Evolutionary conservation across 2,797 vertebrate genomes (phyloP).

Genomic region (Megaceryle alcyon): DNA sequence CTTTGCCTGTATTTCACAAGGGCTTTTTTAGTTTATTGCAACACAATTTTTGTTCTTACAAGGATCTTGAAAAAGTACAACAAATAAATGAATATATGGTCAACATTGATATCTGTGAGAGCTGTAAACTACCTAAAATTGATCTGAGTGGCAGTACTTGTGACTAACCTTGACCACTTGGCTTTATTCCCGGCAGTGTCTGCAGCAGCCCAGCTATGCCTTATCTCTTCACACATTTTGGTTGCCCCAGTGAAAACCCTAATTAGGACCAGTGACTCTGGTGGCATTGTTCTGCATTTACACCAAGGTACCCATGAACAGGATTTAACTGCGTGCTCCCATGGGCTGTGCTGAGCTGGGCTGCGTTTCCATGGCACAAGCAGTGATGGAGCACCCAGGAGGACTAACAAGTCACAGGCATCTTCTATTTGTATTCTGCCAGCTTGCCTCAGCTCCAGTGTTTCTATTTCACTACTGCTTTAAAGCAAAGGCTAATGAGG

Average conservation of each 20-base stretch:
- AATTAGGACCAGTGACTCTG: neutral
- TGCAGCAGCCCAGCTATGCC: neutral
- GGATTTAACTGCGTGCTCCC: neutral
- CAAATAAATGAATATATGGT: neutral
- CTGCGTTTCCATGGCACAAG: slow-evolving; percentile 10
- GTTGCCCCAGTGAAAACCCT: slow-evolving; percentile 28
- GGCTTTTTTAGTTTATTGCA: slow-evolving; percentile 1
- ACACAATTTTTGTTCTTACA: neutral
- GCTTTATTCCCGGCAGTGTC: neutral
- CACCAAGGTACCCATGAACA: neutral
- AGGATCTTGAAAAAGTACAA: neutral
- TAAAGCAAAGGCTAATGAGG: neutral
- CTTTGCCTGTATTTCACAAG: neutral
- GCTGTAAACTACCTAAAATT: neutral
- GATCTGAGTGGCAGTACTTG: neutral
- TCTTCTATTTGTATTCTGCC: neutral
- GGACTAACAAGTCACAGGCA: neutral
- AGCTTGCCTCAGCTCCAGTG: neutral
- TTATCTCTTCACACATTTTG: neutral
- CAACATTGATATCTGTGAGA: neutral
- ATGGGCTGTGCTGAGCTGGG: neutral
- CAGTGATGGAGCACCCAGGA: neutral
- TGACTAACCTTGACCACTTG: neutral
- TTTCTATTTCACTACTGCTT: neutral
- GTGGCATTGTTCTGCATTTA: neutral